Evolutionary conservation across 2,888 invertebrate species (phyloP), one percentile per base, ranked within the genome.

Genomic region (Platycheirus rosarum): DNA sequence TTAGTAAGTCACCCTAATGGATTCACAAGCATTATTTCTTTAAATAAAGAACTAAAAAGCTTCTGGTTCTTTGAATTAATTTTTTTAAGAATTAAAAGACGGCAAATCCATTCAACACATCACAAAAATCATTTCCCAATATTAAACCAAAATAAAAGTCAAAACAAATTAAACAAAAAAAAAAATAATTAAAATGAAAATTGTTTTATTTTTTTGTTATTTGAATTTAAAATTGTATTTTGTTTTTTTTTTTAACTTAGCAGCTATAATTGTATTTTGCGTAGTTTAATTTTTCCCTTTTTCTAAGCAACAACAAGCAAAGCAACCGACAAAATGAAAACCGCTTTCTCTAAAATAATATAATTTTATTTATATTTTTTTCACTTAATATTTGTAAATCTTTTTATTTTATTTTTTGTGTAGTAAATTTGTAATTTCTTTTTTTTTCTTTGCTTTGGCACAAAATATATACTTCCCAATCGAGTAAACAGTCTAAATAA

Each of bases 401-500:
- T 66, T 68, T 80, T 51, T 62, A 23, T 46, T 48, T 62, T 62
- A 32, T 82, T 71, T 65, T 84, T 84, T 66, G 75, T 85, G 66
- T 82, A 77, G 82, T 82, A 82, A 82, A 82, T 82, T 82, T 82
- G 82, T 82, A 82, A 77, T 75, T 79, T 69, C 20, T 71, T 71
- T 32, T 75, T 68, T 79, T 84, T 63, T 73, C 73, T 68, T 84
- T 79, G 71, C 84, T 85, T 85, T 85, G 85, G 85, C 85, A 85
- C 85, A 85, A 85, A 84, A 85, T 85, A 77, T 82, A 82, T 82
- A 82, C 82, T 82, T 82, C 77, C 80, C 82, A 82, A 82, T 82
- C 77, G 71, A 82, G 82, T 82, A 82, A 82, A 82, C 82, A 82
- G 82, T 82, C 82, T 82, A 82, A 82, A 82, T 82, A 77, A 82